These are phyloP conservation scores for Ips nitidus DNA, from an alignment of 1,140 invertebrate genomes.

Conservation along the genomic window DNA sequence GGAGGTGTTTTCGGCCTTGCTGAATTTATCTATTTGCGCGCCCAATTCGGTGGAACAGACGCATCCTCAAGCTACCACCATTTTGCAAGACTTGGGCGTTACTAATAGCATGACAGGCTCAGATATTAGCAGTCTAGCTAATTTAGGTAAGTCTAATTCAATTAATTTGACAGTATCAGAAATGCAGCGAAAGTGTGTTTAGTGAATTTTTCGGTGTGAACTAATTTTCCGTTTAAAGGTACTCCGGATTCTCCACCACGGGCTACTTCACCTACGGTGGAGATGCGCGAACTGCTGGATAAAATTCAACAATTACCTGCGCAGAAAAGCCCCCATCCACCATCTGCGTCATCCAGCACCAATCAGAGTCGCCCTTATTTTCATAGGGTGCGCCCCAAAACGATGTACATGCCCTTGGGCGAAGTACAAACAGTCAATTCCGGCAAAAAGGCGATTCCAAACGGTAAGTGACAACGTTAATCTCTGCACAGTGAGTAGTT, in stretches of 20 bases:
- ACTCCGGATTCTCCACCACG: slow-evolving; percentile 72
- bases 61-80: slow-evolving; percentile 35
- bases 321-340: slow-evolving; percentile 44
- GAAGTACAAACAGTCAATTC: slow-evolving; percentile 36
- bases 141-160: slow-evolving; percentile 47
- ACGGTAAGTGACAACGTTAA: slow-evolving; percentile 21
- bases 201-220: background rate
- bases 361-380: slow-evolving; percentile 43
- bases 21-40: slow-evolving; percentile 48
- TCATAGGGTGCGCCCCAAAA: slow-evolving; percentile 56
- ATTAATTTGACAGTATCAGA: background rate
- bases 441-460: slow-evolving; percentile 29
- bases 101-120: slow-evolving; percentile 64
- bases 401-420: slow-evolving; percentile 60
- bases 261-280: slow-evolving; percentile 74
- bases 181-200: background rate
- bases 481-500: background rate
- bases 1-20: slow-evolving; percentile 47
- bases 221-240: slow-evolving; percentile 24
- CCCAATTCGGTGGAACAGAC: slow-evolving; percentile 41
- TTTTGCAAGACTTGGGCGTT: slow-evolving; percentile 45
- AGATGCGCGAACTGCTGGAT: slow-evolving; percentile 66
- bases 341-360: slow-evolving; percentile 10
- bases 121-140: slow-evolving; percentile 66
- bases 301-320: slow-evolving; percentile 67